phyloP scores from a whole-genome alignment of 2,888 invertebrate species.

The Acanthosepion esculentum region DNA sequence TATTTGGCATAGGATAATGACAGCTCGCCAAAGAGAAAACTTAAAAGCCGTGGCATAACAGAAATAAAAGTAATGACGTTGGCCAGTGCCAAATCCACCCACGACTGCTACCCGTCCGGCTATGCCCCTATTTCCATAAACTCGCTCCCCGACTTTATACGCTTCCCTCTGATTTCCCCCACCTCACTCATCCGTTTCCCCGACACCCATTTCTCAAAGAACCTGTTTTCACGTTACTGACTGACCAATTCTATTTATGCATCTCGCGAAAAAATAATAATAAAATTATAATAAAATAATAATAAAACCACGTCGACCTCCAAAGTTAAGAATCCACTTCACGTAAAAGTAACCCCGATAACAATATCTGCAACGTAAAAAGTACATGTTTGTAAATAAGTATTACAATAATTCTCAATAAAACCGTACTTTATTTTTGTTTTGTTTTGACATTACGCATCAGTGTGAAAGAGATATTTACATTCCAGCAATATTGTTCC shows the following conservation, averaged over 20 bases:
- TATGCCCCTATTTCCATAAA: background rate
- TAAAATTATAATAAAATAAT: too few relatives aligned
- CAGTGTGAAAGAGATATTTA: too few relatives aligned
- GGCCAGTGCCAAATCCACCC: background rate
- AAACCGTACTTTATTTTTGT: too few relatives aligned
- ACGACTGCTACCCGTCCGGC: background rate
- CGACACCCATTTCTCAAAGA: background rate
- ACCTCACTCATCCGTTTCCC: background rate
- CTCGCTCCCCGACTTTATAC: background rate
- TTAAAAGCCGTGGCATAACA: background rate
- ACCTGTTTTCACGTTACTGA: background rate
- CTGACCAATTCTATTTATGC: background rate
- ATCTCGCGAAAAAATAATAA: background rate
- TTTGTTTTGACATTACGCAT: too few relatives aligned
- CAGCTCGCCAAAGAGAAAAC: conserved; percentile 11
- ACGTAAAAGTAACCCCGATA: background rate
- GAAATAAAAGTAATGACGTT: background rate
- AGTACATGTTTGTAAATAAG: background rate
- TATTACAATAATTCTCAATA: too few relatives aligned
- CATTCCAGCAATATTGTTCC: too few relatives aligned
- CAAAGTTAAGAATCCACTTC: background rate
- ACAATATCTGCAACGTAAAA: background rate
- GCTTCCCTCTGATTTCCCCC: background rate
- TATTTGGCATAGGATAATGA: background rate
- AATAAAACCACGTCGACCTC: background rate